A percentile compares a stretch with the other conserved stretches of the same genome.
Evolutionary conservation across 2,113 vertebrate genomes (phyloP).

Genomic region (Erythrolamprus reginae): DNA sequence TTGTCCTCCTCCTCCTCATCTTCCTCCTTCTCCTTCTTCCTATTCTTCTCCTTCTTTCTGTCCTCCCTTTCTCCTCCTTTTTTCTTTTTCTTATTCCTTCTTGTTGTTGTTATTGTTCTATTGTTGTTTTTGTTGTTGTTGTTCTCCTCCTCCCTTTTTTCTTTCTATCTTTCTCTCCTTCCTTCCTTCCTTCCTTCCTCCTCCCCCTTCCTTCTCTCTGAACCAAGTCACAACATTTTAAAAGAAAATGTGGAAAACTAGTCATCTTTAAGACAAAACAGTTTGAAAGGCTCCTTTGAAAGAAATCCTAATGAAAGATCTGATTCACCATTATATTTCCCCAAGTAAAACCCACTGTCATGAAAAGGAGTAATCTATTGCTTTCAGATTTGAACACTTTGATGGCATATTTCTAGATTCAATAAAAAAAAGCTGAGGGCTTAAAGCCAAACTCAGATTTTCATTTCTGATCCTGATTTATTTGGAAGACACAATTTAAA

Average conservation of each 20-base stretch:
- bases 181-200: too few relatives aligned
- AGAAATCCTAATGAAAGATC: not conserved
- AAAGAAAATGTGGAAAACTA: slow-evolving; percentile 4
- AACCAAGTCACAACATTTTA: slow-evolving; percentile 1
- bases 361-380: not conserved
- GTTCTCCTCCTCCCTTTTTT: too few relatives aligned
- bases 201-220: not conserved
- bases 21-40: too few relatives aligned
- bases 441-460: too few relatives aligned
- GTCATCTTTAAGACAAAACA: not conserved
- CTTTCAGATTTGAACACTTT: not conserved
- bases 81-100: too few relatives aligned
- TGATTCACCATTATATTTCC: not conserved
- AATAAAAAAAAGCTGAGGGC: not conserved
- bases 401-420: not conserved
- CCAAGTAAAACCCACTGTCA: not conserved
- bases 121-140: too few relatives aligned
- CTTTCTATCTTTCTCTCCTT: too few relatives aligned
- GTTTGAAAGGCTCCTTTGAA: not conserved
- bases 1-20: too few relatives aligned
- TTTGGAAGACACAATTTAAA: not conserved
- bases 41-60: too few relatives aligned
- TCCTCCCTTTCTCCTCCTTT: too few relatives aligned
- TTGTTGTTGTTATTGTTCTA: too few relatives aligned
- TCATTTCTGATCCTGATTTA: not conserved